Evolutionary conservation across 2,888 invertebrate genomes (phyloP).

Genomic region (Brachypterus glaber): DNA sequence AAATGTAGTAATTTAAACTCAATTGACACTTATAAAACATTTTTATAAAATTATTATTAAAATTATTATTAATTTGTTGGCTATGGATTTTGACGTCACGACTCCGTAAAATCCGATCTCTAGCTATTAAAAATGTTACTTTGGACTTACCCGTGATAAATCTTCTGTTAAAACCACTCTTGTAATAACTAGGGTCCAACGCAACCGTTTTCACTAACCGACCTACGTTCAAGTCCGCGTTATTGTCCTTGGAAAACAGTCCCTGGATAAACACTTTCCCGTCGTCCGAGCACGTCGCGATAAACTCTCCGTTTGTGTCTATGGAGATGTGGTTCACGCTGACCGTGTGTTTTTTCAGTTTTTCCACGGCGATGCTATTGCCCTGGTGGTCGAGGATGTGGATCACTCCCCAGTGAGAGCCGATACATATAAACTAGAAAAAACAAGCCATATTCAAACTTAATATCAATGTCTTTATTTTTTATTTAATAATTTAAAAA

Average conservation of each 20-base stretch:
- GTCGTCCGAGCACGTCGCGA: constrained; percentile 88
- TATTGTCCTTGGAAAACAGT: constrained; percentile 74
- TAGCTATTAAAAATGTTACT: no score
- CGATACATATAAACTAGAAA: constrained; percentile 79
- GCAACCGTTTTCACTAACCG: constrained; percentile 74
- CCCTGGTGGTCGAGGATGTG: constrained; percentile 89
- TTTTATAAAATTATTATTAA: no score
- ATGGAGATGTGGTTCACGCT: constrained; percentile 93
- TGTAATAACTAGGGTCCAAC: constrained; percentile 69
- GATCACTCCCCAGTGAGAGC: constrained; percentile 85
- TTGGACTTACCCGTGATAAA: constrained; percentile 85
- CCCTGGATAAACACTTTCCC: constrained; percentile 83
- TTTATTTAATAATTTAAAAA: neutral
- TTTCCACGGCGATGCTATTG: constrained; percentile 63
- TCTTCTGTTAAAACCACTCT: constrained; percentile 63
- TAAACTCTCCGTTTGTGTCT: constrained; percentile 86
- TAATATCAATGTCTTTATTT: constrained; percentile 10
- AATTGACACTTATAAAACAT: no score
- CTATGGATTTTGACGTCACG: no score
- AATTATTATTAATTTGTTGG: no score
- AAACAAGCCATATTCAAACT: neutral
- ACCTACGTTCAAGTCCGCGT: constrained; percentile 67
- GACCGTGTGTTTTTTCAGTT: constrained; percentile 70
- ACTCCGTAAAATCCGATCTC: no score
- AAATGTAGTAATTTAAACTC: no score